Evolutionary conservation across 2,113 vertebrate species (phyloP).

Genomic region (Dicaeum eximium): DNA sequence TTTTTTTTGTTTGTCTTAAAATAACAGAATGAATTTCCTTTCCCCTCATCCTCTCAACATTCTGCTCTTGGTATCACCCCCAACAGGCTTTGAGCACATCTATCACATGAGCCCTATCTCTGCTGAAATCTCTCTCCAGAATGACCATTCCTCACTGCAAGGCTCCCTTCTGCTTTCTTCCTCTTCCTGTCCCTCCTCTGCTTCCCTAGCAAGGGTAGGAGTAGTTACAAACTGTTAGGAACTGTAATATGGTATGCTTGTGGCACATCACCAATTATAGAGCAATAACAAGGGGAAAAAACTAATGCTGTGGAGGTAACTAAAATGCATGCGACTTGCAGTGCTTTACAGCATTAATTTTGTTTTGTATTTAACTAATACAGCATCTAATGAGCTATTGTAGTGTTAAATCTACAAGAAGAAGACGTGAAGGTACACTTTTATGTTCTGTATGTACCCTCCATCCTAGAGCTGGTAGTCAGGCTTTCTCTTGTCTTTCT

Average conservation of each 20-base stretch:
- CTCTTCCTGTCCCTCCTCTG: slow-evolving; percentile 80
- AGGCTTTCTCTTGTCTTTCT: neutral
- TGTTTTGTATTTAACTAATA: neutral
- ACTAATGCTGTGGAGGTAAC: neutral
- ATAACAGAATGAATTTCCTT: slow-evolving; percentile 78
- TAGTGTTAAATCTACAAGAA: neutral
- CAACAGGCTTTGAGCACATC: slow-evolving; percentile 85
- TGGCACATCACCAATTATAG: neutral
- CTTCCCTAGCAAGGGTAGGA: slow-evolving; percentile 87
- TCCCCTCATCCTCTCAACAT: slow-evolving; percentile 78
- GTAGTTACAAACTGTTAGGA: slow-evolving; percentile 63
- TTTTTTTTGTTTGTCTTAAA: slow-evolving; percentile 67
- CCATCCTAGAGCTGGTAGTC: neutral
- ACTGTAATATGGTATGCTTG: neutral
- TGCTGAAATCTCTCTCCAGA: slow-evolving; percentile 83
- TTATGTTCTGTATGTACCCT: neutral
- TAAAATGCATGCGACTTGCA: neutral
- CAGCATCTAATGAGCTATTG: neutral
- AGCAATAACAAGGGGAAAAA: neutral
- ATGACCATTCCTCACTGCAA: slow-evolving; percentile 75
- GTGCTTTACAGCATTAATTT: neutral
- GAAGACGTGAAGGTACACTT: neutral
- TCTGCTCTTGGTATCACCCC: slow-evolving; percentile 81
- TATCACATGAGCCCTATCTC: slow-evolving; percentile 82
- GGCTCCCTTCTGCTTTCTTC: slow-evolving; percentile 77